Evolutionary conservation across 2,888 invertebrate species (phyloP).

Genomic region (Drosophila testacea): DNA sequence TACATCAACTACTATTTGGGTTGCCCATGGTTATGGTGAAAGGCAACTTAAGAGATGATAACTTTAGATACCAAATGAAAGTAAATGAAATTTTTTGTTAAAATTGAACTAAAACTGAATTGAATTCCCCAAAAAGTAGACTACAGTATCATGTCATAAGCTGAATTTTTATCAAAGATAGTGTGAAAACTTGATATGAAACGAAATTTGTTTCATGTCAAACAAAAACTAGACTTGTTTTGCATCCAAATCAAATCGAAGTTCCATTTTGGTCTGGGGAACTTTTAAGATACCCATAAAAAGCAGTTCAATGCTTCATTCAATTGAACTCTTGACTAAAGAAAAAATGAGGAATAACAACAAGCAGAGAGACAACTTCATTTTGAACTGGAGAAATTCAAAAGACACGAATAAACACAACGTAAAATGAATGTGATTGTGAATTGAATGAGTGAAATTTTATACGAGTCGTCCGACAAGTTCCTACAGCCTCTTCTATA

Average conservation of each 20-base stretch:
- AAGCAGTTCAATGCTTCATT: constrained; percentile 57
- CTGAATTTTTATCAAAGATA: not conserved
- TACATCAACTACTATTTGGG: constrained; percentile 21
- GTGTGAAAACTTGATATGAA: not conserved
- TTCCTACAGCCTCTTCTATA: constrained; percentile 9
- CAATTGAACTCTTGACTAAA: constrained; percentile 43
- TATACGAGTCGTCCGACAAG: constrained; percentile 35
- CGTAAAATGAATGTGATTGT: constrained; percentile 56
- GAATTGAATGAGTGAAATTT: constrained; percentile 69
- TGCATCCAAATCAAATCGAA: constrained; percentile 19
- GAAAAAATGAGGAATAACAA: constrained; percentile 3
- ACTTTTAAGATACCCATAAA: constrained; percentile 53
- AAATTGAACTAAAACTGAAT: not conserved
- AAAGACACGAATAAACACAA: constrained; percentile 68
- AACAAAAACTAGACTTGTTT: not conserved
- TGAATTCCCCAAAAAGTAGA: not conserved
- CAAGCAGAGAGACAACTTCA: constrained; percentile 43
- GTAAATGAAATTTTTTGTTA: constrained; percentile 4
- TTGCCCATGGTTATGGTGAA: constrained; percentile 26
- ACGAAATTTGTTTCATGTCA: not conserved
- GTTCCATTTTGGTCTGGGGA: not conserved
- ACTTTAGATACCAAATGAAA: constrained; percentile 3
- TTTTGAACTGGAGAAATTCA: constrained; percentile 54
- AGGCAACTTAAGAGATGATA: constrained; percentile 23
- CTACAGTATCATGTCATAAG: not conserved